Base-by-base conservation (phyloP, 2,797 vertebrate species). In the Tarsius wallacei region DNA sequence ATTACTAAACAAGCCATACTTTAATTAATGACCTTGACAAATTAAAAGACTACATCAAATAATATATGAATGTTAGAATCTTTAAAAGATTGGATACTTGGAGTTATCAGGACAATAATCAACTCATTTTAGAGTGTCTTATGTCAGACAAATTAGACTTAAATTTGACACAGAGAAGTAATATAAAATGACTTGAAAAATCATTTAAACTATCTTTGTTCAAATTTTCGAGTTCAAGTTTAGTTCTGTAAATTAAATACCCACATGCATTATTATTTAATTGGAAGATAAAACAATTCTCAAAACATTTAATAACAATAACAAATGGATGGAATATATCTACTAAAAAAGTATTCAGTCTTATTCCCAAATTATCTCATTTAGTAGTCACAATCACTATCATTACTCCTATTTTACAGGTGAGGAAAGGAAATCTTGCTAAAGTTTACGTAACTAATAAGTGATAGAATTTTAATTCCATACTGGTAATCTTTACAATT, bases 381-480 rank as follows among this genome's bases (percentile, higher is more conserved):
- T 95, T 86, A 68, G 33, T 49, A 94, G 10, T 83, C 9, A 68
- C 49, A 85, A 36, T 19, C 77, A 47, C 7, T 57, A 91, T 57
- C 85, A 31, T 88, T 42, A n/a, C 31, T 26, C 28, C 16, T 36
- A 31, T 80, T 89, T 93, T 90, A 42, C 15, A 70, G 21, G 47
- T 73, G 12, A 86, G n/a, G 87, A 93, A 93, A 73, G 33, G 31
- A 71, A 87, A 93, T 87, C 15, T 90, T 87, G 10, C 16, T 76
- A 15, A 89, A 19, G 17, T 64, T 84, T 22, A 84, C 26, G 36
- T 55, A 77, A 42, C 31, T 89, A 70, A 12, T 33, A 92, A 36
- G 47, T 83, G 80, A 42, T 59, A 92, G 71, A 81, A 95, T 85
- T 96, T 94, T 91, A 92, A 55, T 93, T 57, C 36, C 83, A 7